These are phyloP conservation scores for Macquaria australasica DNA, from an alignment of 2,113 vertebrate species.

Conservation along the genomic window DNA sequence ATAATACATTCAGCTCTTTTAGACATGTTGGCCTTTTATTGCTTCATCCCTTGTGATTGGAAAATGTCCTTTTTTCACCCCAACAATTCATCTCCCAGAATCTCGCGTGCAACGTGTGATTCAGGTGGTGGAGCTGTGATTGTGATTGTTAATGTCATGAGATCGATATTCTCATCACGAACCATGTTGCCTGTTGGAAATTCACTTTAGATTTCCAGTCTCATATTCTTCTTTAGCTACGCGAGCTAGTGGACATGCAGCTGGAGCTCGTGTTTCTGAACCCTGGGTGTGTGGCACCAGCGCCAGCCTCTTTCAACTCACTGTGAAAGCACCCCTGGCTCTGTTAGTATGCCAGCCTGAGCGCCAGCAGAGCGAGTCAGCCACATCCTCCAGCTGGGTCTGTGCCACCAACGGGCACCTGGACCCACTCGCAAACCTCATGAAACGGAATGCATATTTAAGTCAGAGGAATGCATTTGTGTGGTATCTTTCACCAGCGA, in stretches of 20 bases:
- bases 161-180: conserved; percentile 49
- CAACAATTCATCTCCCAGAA: conserved; percentile 33
- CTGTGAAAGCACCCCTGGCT: conserved; percentile 80
- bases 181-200: conserved; percentile 3
- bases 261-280: conserved; percentile 70
- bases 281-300: conserved; percentile 51
- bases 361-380: conserved; percentile 68
- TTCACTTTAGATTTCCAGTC: conserved; percentile 37
- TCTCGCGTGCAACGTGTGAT: background rate
- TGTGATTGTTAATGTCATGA: conserved; percentile 19
- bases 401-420: conserved; percentile 80
- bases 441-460: conserved; percentile 73
- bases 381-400: conserved; percentile 82
- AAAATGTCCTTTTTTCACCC: conserved; percentile 47
- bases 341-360: conserved; percentile 80
- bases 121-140: background rate
- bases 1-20: conserved; percentile 74
- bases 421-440: conserved; percentile 68
- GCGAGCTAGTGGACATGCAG: conserved; percentile 68
- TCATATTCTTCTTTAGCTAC: conserved; percentile 34
- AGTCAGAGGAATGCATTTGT: conserved; percentile 46
- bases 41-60: conserved; percentile 54
- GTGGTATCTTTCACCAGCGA: conserved; percentile 16
- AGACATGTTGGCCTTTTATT: conserved; percentile 59
- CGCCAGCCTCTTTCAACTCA: conserved; percentile 70